These are phyloP conservation scores for Colius striatus DNA, from an alignment of 2,113 vertebrate species.

Conservation along the genomic window DNA sequence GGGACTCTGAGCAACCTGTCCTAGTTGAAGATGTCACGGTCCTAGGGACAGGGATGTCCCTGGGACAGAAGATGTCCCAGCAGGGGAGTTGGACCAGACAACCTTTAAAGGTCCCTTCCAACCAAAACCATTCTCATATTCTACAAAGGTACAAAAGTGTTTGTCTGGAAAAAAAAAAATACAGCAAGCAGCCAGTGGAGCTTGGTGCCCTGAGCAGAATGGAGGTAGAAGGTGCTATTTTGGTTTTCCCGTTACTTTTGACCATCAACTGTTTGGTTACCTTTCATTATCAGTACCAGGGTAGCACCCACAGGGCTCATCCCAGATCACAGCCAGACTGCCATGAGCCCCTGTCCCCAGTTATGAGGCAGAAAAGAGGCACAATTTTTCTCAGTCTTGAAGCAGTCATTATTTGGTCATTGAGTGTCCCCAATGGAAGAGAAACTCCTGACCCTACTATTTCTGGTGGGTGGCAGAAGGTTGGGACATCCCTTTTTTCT, in stretches of 20 bases:
- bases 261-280: neutral
- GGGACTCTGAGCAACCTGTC: neutral
- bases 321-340: neutral
- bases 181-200: accelerated
- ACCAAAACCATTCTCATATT: neutral
- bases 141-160: neutral
- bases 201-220: neutral
- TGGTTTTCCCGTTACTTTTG: neutral
- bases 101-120: neutral
- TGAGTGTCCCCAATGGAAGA: neutral
- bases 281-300: neutral
- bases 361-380: neutral
- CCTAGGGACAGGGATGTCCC: neutral
- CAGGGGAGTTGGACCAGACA: neutral
- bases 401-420: neutral
- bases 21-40: neutral
- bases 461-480: neutral
- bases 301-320: neutral
- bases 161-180: neutral
- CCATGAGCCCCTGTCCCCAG: neutral
- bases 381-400: neutral
- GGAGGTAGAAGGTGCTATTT: neutral
- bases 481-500: too few relatives aligned
- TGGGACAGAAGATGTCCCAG: neutral
- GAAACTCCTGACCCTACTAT: accelerated